Percentiles rank a stretch among this genome's conserved stretches.
Conservation (phyloP, 1,140 invertebrate genomes). For the Schlechtendalia chinensis region DNA sequence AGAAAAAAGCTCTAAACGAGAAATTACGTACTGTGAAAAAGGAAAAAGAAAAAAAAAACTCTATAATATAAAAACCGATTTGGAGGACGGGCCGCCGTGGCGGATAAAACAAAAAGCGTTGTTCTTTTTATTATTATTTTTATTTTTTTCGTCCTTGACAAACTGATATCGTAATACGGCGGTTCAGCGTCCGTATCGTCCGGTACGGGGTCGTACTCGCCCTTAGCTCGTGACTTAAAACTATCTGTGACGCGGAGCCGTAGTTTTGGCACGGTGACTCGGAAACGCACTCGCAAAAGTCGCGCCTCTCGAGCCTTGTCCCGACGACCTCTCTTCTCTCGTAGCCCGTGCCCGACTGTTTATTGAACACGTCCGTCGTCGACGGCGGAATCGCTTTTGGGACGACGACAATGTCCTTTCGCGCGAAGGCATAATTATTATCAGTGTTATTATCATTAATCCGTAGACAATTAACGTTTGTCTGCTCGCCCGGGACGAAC, state of each 20-base stretch:
- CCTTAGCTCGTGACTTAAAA: slow-evolving; percentile 29
- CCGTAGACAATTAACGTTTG: no score
- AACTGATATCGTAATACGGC: neutral
- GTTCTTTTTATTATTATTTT: no score
- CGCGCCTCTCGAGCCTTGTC: neutral
- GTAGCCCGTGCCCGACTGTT: no score
- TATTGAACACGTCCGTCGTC: neutral
- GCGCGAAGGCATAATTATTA: no score
- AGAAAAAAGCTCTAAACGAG: slow-evolving; percentile 12
- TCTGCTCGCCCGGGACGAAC: no score
- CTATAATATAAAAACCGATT: slow-evolving; percentile 6
- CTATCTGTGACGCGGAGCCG: slow-evolving; percentile 25
- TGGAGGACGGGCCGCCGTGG: neutral
- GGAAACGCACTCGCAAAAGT: no score
- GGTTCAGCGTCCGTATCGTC: no score
- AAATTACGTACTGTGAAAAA: neutral
- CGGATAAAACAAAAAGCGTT: slow-evolving; percentile 51
- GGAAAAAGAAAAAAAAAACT: neutral
- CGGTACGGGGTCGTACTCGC: no score
- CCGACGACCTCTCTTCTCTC: neutral
- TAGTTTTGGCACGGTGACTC: slow-evolving; percentile 20
- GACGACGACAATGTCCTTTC: no score
- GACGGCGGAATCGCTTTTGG: neutral
- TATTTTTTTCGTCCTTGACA: slow-evolving; percentile 22
- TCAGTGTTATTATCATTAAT: no score